Evolutionary conservation across 2,888 invertebrate genomes (phyloP), one percentile per base, ranked within the genome.

Genomic region (Ariolimax columbianus): DNA sequence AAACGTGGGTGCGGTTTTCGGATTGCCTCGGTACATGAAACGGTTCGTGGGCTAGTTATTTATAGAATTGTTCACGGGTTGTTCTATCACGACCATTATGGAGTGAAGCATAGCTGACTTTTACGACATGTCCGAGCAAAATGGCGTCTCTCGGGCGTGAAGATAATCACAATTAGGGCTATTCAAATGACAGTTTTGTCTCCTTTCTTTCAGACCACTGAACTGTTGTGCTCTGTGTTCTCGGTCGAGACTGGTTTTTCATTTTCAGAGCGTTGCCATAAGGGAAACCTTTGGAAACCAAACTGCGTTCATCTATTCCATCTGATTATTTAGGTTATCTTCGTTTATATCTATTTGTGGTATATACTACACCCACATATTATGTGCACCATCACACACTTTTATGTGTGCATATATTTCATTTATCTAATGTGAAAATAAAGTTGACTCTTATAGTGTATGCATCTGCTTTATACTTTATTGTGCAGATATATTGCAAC

Each of bases 121-220:
- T 77, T 77, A 77, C 51, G 75, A 77, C 75, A 47, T n/a, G n/a
- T 6, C n/a, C 6, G 7, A 77, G 75, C 33, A 77, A 77, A 77
- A 7, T 77, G 75, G 75, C 75, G 51, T 43, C 43, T n/a, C 7
- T 51, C n/a, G 51, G 19, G 75, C 75, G 47, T 30, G 75, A 77
- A 43, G 30, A 47, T 77, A 77, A 77, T 77, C 47, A 77, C 75
- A 47, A 77, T 43, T 73, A 73, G 73, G n/a, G 26, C 59, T 30
- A 75, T 7, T 47, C 33, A 51, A 77, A 36, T 47, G 40, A 47
- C 43, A 2, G 43, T 26, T 47, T 40, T 43, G 6, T 72, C 36
- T 40, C 17, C 73, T 47, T 73, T 73, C 40, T 73, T 73, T 73
- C 6, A 3, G 26, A 43, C 43, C 3, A 30, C 40, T 73, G 73